Percentiles rank a stretch among this genome's conserved stretches.
These are phyloP conservation scores for Platalea minor DNA, from an alignment of 2,797 vertebrate genomes.

Conservation along the genomic window DNA sequence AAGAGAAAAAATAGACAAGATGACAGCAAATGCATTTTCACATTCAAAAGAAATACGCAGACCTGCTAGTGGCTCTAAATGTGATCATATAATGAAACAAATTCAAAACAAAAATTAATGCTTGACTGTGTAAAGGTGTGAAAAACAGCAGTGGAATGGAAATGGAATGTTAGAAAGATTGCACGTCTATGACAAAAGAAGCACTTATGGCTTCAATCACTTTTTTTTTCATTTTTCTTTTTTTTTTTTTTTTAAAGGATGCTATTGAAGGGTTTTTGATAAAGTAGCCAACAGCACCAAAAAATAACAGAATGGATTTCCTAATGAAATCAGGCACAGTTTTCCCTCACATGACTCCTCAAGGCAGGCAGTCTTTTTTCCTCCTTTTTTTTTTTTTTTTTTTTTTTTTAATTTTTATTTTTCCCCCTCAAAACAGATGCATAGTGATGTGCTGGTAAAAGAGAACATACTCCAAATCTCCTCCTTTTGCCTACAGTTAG, in stretches of 20 bases:
- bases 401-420: background rate
- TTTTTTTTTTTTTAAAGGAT: conserved; percentile 70
- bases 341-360: conserved; percentile 81
- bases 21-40: conserved; percentile 87
- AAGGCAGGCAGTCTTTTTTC: conserved; percentile 79
- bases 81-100: conserved; percentile 80
- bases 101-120: conserved; percentile 86
- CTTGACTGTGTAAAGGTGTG: conserved; percentile 86
- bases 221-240: conserved; percentile 46
- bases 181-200: conserved; percentile 94
- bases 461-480: conserved; percentile 76
- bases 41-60: conserved; percentile 89
- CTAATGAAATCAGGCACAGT: conserved; percentile 94
- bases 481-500: conserved; percentile 73
- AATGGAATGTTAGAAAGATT: conserved; percentile 99
- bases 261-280: conserved; percentile 83
- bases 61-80: conserved; percentile 94
- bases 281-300: conserved; percentile 98
- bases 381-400: background rate
- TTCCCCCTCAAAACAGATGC: conserved; percentile 76
- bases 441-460: conserved; percentile 84
- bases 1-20: conserved; percentile 76
- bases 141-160: conserved; percentile 82
- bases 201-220: conserved; percentile 83
- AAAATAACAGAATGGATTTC: conserved; percentile 90